Percentiles rank a stretch among this genome's conserved stretches.
phyloP scores from a whole-genome alignment of 2,888 invertebrate species.

The Bursaphelenchus okinawaensis region DNA sequence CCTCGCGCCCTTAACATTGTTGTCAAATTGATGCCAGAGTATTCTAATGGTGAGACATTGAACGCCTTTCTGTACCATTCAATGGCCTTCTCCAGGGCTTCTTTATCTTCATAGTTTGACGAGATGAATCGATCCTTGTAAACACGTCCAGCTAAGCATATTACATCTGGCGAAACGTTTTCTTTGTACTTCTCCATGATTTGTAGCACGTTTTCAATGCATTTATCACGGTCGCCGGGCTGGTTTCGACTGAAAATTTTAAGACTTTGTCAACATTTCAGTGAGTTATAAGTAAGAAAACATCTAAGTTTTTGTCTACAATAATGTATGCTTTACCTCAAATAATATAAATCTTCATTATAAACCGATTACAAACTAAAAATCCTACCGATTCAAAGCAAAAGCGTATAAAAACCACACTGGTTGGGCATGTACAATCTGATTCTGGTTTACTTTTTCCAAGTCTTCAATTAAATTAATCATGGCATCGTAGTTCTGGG shows the following conservation, averaged over 20 bases:
- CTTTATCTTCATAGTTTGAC: conserved; percentile 80
- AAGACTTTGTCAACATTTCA: background rate
- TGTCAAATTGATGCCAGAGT: conserved; percentile 95
- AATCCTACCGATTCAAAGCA: conserved; percentile 76
- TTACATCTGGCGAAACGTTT: conserved; percentile 75
- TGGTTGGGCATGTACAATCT: conserved; percentile 80
- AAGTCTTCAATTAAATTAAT: conserved; percentile 90
- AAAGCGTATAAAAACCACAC: conserved; percentile 91
- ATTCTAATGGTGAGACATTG: conserved; percentile 95
- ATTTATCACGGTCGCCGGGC: conserved; percentile 87
- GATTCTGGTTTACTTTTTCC: conserved; percentile 77
- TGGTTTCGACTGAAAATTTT: conserved; percentile 72
- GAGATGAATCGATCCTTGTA: conserved; percentile 79
- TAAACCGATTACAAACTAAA: background rate
- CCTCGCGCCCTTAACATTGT: conserved; percentile 92
- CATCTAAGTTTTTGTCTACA: too few species aligned
- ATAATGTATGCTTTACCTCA: too few species aligned
- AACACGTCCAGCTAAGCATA: conserved; percentile 93
- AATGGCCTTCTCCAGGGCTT: conserved; percentile 83
- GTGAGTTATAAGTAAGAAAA: too few species aligned
- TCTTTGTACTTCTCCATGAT: conserved; percentile 67
- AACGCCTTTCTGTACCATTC: conserved; percentile 77
- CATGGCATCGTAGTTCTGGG: conserved; percentile 72
- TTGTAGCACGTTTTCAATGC: conserved; percentile 80
- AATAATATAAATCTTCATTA: too few species aligned